Evolutionary conservation across 2,113 vertebrate genomes (phyloP).

Genomic region (Syngnathus typhle): DNA sequence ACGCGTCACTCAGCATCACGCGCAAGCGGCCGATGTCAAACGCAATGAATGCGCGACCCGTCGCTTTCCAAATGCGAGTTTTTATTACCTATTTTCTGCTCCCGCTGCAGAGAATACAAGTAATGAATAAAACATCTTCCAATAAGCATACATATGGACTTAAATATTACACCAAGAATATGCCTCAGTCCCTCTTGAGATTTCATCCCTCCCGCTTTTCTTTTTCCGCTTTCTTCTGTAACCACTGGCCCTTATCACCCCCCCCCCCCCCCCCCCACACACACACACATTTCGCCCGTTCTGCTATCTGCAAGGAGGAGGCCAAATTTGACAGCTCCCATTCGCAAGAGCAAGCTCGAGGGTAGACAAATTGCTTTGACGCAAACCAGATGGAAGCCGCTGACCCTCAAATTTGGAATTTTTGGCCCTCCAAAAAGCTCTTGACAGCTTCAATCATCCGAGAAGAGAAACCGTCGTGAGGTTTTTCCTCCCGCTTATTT

Average conservation of each 20-base stretch:
- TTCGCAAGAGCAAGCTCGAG: constrained; percentile 24
- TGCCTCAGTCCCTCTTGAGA: constrained; percentile 50
- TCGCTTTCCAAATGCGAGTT: constrained; percentile 34
- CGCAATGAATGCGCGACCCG: constrained; percentile 44
- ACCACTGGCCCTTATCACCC: constrained; percentile 46
- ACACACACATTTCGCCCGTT: constrained; percentile 22
- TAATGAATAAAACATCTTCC: constrained; percentile 62
- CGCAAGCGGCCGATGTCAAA: constrained; percentile 18
- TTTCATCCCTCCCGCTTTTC: background rate
- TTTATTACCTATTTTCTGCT: constrained; percentile 40
- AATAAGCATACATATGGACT: constrained; percentile 61
- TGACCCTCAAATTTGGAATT: constrained; percentile 44
- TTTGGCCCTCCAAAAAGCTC: constrained; percentile 35
- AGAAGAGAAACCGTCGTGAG: constrained; percentile 26
- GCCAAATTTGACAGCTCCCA: constrained; percentile 34
- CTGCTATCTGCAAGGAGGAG: constrained; percentile 28
- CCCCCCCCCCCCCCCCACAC: constrained; percentile 20
- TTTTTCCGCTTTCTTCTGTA: constrained; percentile 47
- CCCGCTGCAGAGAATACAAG: constrained; percentile 22
- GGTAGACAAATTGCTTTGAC: constrained; percentile 41
- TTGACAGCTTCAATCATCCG: constrained; percentile 50
- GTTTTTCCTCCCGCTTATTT: constrained; percentile 9
- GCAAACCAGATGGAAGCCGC: constrained; percentile 43
- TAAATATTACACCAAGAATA: constrained; percentile 55
- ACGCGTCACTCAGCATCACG: constrained; percentile 1